These are phyloP conservation scores for Tauraco erythrolophus DNA, from an alignment of 2,113 vertebrate genomes.

Conservation along the genomic window DNA sequence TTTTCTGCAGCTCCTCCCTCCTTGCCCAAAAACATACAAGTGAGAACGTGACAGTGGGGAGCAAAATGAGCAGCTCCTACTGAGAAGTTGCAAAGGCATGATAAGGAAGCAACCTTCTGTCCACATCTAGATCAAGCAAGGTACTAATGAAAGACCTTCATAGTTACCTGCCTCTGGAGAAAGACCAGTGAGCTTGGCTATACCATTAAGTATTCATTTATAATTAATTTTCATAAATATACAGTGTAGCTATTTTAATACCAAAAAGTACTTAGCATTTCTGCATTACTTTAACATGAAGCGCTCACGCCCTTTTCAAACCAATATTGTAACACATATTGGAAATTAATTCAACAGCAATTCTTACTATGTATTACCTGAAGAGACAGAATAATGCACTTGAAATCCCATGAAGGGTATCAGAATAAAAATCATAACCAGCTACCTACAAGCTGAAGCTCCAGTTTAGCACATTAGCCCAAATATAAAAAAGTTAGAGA, in stretches of 20 bases:
- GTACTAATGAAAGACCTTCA: neutral
- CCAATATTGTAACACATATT: neutral
- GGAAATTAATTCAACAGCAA: neutral
- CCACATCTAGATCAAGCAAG: neutral
- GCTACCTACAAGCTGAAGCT: neutral
- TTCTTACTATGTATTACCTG: neutral
- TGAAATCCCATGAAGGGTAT: neutral
- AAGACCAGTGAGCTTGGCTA: neutral
- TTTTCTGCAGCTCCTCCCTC: neutral
- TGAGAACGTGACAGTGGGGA: neutral
- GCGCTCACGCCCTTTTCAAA: neutral
- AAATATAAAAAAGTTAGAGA: neutral
- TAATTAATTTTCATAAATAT: constrained; percentile 10
- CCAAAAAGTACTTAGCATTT: neutral
- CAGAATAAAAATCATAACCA: neutral
- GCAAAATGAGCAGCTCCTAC: neutral
- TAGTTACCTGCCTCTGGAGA: neutral
- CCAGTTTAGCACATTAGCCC: neutral
- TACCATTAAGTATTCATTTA: neutral
- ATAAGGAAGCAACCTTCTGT: neutral
- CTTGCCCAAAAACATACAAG: neutral
- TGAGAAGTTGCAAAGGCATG: neutral
- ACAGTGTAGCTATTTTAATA: neutral
- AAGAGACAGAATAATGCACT: neutral
- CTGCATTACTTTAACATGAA: neutral